Base-by-base conservation (phyloP, 1,140 invertebrate genomes). In the Acromyrmex heyeri region DNA sequence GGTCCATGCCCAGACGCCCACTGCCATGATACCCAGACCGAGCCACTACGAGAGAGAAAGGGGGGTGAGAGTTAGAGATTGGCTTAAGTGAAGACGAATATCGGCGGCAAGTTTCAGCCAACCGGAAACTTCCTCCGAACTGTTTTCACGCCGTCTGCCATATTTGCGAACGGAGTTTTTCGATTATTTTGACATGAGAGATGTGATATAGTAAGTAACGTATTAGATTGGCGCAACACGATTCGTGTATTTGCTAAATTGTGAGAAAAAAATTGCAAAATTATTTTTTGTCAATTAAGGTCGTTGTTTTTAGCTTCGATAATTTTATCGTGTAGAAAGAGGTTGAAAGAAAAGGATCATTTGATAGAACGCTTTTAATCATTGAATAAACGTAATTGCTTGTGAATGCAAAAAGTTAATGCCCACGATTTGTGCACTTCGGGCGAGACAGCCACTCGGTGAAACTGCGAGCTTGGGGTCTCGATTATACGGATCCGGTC, bases 1-100 rank as follows among this genome's bases (percentile, higher is more conserved):
- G 61, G 97, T 97, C 98, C 99, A 99, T 69, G 99, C 99, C 99
- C 99, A 99, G 70, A 99, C 96, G 61, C 99, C 99, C 69, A 99
- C 96, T 7, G 98, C 98, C 92, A 98, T 96, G 85, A 99, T 97
- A 44, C 97, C 96, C 27, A 99, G 95, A 12, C 98, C 99, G 64
- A 98, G 95, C 91, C 99, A 96, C 98, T 99, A 95, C 91, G 97
- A 94, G 93, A 92, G 91, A 77, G 30, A 85, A 21, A 64, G 18
- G 57, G 10, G 21, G 21, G 5, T 30, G 48, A 38, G 44, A 18
- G 21, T 83, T 61, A 61, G 70, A 83, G 24, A 65, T 85, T 53
- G 27, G 21, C 18, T 78, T 64, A 50, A 65, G 50, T 21, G 50
- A 55, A 77, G 27, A 77, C 27, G 81, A 85, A 85, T 85, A 85